Conservation (phyloP, 2,888 invertebrate genomes). For the Dasypogon diadema region DNA sequence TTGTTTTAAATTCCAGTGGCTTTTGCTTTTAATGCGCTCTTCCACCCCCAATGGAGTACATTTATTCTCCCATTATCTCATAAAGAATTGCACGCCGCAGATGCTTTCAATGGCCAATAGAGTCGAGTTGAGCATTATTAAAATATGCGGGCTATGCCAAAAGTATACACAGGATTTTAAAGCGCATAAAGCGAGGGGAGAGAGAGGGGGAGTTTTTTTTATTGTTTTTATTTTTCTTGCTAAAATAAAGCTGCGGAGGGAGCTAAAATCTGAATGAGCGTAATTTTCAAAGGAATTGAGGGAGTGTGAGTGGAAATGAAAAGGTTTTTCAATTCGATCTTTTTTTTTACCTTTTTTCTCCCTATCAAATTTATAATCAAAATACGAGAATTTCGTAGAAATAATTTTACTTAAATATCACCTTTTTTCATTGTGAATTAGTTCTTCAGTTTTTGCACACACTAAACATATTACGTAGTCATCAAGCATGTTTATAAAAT, state of each 20-base stretch:
- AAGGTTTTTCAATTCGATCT: background rate
- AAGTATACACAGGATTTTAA: background rate
- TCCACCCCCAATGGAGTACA: no score
- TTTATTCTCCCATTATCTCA: constrained; percentile 15
- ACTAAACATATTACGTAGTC: no score
- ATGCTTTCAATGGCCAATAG: constrained; percentile 17
- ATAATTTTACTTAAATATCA: no score
- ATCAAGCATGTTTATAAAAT: background rate
- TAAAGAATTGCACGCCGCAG: constrained; percentile 18
- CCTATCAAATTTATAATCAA: no score
- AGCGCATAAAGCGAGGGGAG: background rate
- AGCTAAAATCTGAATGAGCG: background rate
- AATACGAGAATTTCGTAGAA: no score
- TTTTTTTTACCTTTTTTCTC: background rate
- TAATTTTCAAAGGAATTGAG: background rate
- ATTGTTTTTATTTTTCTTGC: background rate
- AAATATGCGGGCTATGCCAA: background rate
- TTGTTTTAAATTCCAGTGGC: no score
- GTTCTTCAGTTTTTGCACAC: no score
- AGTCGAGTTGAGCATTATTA: constrained; percentile 1
- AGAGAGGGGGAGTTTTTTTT: no score
- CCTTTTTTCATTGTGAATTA: background rate
- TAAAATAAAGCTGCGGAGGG: background rate
- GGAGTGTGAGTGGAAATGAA: background rate
- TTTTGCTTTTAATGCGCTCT: no score